Percentiles rank a stretch among this genome's conserved stretches.
Conservation (phyloP, 2,797 vertebrate species). For the Helostoma temminkii region DNA sequence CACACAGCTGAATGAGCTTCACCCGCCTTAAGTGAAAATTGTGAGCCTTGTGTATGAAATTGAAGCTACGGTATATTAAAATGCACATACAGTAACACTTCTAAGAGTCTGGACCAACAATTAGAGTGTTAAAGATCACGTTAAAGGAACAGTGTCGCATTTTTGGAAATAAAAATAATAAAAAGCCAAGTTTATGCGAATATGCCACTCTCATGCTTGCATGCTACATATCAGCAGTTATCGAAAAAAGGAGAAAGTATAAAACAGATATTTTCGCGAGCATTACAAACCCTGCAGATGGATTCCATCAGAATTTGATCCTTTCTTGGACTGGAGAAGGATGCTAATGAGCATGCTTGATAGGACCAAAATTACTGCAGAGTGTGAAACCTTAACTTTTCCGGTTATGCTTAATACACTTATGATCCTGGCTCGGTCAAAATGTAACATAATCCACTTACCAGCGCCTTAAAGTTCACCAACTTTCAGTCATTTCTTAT, state of each 20-base stretch:
- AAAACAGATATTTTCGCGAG: too few relatives aligned
- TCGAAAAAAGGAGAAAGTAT: too few relatives aligned
- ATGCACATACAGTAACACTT: slow-evolving; percentile 65
- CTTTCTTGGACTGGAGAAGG: background rate
- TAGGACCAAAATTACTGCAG: too few relatives aligned
- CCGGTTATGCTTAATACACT: too few relatives aligned
- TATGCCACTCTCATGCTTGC: slow-evolving; percentile 13
- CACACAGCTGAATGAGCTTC: slow-evolving; percentile 58
- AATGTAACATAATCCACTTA: background rate
- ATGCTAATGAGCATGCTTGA: too few relatives aligned
- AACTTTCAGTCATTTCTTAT: background rate
- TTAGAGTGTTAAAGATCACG: slow-evolving; percentile 1
- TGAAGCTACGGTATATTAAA: slow-evolving; percentile 56
- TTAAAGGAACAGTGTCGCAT: slow-evolving; percentile 13
- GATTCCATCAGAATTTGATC: background rate
- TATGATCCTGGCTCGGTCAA: background rate
- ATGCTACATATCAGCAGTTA: background rate
- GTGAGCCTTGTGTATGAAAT: slow-evolving; percentile 73
- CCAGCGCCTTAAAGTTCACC: background rate
- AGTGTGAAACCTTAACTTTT: too few relatives aligned
- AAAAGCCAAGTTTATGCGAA: background rate
- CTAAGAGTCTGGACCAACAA: slow-evolving; percentile 26
- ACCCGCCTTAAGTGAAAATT: slow-evolving; percentile 76
- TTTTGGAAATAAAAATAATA: slow-evolving; percentile 23
- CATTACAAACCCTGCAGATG: too few relatives aligned